Percentiles rank a stretch among this genome's conserved stretches.
Evolutionary conservation across 2,888 invertebrate species (phyloP).

Genomic region (Cephus pulcher): DNA sequence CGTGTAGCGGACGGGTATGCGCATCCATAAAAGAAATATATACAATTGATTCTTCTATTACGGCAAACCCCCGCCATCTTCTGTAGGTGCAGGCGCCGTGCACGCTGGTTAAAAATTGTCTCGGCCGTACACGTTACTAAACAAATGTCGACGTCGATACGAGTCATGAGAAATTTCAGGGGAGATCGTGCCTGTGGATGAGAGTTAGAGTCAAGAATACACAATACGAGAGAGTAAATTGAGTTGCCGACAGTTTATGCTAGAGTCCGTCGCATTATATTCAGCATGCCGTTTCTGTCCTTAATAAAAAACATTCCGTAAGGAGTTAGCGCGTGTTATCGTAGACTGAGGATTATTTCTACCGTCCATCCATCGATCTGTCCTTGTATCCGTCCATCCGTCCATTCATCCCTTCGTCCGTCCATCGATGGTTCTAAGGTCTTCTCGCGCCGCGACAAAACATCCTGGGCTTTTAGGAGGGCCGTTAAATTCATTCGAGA

Average conservation of each 20-base stretch:
- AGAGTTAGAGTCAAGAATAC: not conserved
- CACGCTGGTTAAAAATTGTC: no score
- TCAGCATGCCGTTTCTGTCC: not conserved
- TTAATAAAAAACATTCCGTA: not conserved
- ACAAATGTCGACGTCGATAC: not conserved
- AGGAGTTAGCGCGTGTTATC: not conserved
- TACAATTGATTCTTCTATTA: not conserved
- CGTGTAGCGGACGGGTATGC: not conserved
- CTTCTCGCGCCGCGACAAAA: not conserved
- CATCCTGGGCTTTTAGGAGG: not conserved
- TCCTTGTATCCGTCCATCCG: not conserved
- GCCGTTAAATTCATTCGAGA: constrained; percentile 33
- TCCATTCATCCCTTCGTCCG: not conserved
- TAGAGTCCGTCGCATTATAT: not conserved
- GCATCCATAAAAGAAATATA: not conserved
- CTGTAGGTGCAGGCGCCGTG: not conserved
- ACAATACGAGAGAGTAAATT: not conserved
- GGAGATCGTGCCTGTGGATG: not conserved
- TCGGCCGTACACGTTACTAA: not conserved
- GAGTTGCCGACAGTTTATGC: not conserved
- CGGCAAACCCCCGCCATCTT: not conserved
- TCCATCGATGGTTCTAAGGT: not conserved
- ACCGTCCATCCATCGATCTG: not conserved
- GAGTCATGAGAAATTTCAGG: not conserved
- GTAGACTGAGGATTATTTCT: not conserved